Base-by-base conservation (phyloP, 2,888 invertebrate genomes). In the Pharmacophagus antenor region DNA sequence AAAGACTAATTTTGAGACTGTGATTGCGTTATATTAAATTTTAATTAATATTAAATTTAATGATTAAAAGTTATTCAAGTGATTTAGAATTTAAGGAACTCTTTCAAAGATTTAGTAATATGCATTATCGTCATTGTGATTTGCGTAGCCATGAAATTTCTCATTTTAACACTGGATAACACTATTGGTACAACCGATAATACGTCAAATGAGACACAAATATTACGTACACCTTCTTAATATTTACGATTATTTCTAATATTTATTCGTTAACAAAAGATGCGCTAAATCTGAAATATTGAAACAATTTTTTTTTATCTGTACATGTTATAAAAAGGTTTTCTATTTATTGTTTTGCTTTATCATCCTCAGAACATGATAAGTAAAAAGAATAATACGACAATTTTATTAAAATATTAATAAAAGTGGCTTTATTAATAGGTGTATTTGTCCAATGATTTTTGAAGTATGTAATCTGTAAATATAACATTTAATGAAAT, bases 1-100 rank as follows among this genome's bases (percentile, higher is more conserved):
- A 74, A 69, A 72, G 77, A 79, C 77, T 73, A 73, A 81, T 81
- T 72, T 78, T 76, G 82, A 88, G 85, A 88, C 88, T 88, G 88
- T 88, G 87, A 87, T 79, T 80, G 80, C 80, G 70, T 73, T 85
- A 84, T 76, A 69, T 59, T 47, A 57, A 62, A 44, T 31, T 27
- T 52, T 54, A 57, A 62, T 57, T 21, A n/a, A 62, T 62, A 53
- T 56, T 63, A 65, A 63, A 62, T 61, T 20, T 58, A 56, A 42
- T 41, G 60, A 64, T 62, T 65, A 63, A 60, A 27, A 17, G 17
- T 23, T 59, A 67, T 67, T 61, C 65, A 67, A 64, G 68, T 69
- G 66, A 70, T 69, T 58, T 70, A 69, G 67, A 52, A 37, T 65
- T 10, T 69, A 70, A 66, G 63, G 27, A 62, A 65, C 27, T 62